Evolutionary conservation across 1,140 invertebrate species (phyloP).

Genomic region (Neodiprion pinetum): DNA sequence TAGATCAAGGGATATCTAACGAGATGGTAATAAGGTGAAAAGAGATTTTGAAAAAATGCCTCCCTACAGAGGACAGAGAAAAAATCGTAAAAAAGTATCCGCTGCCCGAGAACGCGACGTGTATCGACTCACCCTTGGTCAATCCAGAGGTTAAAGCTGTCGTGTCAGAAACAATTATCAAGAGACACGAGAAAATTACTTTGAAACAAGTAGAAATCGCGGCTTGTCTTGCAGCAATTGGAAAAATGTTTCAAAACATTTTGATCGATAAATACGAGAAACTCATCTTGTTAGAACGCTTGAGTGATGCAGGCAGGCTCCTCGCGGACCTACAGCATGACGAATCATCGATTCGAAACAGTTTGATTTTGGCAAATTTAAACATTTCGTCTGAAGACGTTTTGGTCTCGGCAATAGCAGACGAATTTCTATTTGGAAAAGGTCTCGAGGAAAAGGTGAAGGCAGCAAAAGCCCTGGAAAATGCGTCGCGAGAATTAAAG

Average conservation of each 20-base stretch:
- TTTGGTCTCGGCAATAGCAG: not conserved
- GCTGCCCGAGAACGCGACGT: slow-evolving; percentile 9
- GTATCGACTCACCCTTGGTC: slow-evolving; percentile 12
- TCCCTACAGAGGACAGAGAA: slow-evolving; percentile 14
- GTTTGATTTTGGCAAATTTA: slow-evolving; percentile 14
- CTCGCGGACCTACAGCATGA: slow-evolving; percentile 19
- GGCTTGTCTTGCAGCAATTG: slow-evolving; percentile 17
- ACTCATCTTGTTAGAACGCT: slow-evolving; percentile 11
- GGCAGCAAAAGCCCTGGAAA: slow-evolving; percentile 14
- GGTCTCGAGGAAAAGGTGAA: slow-evolving; percentile 16
- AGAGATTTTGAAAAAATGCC: slow-evolving; percentile 16
- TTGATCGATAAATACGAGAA: slow-evolving; percentile 9
- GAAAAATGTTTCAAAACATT: slow-evolving; percentile 7
- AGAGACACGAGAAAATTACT: slow-evolving; percentile 15
- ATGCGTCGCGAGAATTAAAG: too few relatives aligned
- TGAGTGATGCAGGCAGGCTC: slow-evolving; percentile 19
- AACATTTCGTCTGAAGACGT: slow-evolving; percentile 12
- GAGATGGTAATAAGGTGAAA: slow-evolving; percentile 17
- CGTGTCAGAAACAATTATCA: slow-evolving; percentile 13
- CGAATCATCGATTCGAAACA: slow-evolving; percentile 12
- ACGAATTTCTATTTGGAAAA: slow-evolving; percentile 17
- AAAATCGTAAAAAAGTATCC: slow-evolving; percentile 19
- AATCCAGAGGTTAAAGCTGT: slow-evolving; percentile 12
- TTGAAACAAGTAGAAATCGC: slow-evolving; percentile 22
- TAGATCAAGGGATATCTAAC: slow-evolving; percentile 8